Evolutionary conservation across 2,113 vertebrate species (phyloP).

Genomic region (Trogon melanurus): DNA sequence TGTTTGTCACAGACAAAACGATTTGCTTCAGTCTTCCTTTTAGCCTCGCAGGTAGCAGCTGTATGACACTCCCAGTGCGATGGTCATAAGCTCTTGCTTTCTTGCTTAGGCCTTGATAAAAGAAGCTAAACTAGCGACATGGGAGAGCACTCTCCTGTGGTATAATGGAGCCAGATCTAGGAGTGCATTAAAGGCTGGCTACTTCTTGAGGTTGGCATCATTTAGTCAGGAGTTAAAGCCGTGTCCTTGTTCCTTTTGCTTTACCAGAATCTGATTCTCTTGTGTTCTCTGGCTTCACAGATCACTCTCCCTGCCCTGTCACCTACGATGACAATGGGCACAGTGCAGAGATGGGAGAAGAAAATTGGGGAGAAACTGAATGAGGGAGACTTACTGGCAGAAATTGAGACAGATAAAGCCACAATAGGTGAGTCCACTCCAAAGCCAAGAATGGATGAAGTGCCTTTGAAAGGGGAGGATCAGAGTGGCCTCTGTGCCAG

Average conservation of each 20-base stretch:
- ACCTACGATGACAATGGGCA: conserved; percentile 98
- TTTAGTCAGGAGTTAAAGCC: not conserved
- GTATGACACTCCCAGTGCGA: not conserved
- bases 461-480: not conserved
- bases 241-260: not conserved
- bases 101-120: not conserved
- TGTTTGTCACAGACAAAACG: not conserved
- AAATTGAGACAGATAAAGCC: conserved; percentile 98
- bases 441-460: not conserved
- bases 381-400: conserved; percentile 95
- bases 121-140: not conserved
- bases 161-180: not conserved
- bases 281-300: conserved; percentile 69
- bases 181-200: not conserved
- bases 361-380: conserved; percentile 95
- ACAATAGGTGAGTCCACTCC: conserved; percentile 88
- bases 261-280: not conserved
- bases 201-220: not conserved
- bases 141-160: not conserved
- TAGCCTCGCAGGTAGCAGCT: not conserved
- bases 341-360: conserved; percentile 99
- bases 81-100: not conserved
- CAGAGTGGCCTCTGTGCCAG: not conserved
- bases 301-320: conserved; percentile 92
- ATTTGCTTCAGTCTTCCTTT: not conserved